phyloP scores from a whole-genome alignment of 2,113 vertebrate species.

The Corythoichthys haematopterus region DNA sequence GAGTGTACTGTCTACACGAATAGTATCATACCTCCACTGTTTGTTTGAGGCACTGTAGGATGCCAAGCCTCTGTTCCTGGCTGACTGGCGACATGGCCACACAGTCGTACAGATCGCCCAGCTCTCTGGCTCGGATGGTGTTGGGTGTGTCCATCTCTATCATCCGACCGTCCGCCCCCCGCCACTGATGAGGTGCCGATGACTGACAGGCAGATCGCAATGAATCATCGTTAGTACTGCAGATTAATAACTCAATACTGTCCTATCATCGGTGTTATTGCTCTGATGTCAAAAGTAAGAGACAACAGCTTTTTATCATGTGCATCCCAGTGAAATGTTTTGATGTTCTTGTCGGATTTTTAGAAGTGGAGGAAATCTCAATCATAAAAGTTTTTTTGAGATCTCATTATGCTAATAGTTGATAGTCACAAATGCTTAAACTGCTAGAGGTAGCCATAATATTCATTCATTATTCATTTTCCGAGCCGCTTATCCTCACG shows the following conservation, averaged over 20 bases:
- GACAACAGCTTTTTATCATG: too few relatives aligned
- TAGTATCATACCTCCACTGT: constrained; percentile 77
- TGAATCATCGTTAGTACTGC: neutral
- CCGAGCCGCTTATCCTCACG: too few relatives aligned
- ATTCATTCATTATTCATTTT: too few relatives aligned
- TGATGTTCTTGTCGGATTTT: too few relatives aligned
- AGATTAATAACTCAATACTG: neutral
- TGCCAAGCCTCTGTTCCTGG: constrained; percentile 73
- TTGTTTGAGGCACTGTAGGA: constrained; percentile 77
- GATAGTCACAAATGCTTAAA: neutral
- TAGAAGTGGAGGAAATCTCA: neutral
- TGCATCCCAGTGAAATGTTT: too few relatives aligned
- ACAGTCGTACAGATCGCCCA: constrained; percentile 79
- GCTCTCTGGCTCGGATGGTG: constrained; percentile 78
- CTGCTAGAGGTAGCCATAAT: neutral
- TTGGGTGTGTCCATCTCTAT: constrained; percentile 81
- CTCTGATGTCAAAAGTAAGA: too few relatives aligned
- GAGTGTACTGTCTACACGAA: neutral
- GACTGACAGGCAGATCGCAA: neutral
- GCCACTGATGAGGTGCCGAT: constrained; percentile 77
- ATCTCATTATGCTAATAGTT: neutral
- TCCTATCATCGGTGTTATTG: neutral
- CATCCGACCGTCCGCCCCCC: constrained; percentile 67
- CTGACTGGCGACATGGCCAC: constrained; percentile 58
- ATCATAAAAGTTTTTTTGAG: neutral